Evolutionary conservation across 1,140 invertebrate species (phyloP).

Genomic region (Pogonognathellus flavescens): DNA sequence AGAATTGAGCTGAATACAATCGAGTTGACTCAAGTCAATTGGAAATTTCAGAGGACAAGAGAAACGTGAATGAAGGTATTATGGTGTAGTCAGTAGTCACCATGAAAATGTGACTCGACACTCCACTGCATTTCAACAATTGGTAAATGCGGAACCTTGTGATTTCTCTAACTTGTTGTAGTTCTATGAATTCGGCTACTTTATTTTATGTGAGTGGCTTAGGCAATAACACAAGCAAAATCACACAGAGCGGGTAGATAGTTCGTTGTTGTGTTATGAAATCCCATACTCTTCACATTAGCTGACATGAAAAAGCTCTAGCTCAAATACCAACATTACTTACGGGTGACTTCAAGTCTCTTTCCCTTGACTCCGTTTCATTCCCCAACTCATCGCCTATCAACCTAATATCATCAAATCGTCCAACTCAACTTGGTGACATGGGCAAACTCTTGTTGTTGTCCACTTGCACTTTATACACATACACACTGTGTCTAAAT

Average conservation of each 20-base stretch:
- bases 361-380: slow-evolving; percentile 1
- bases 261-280: too few relatives aligned
- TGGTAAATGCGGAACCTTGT: slow-evolving; percentile 27
- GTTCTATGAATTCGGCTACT: neutral
- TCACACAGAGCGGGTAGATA: neutral
- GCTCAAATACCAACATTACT: slow-evolving; percentile 30
- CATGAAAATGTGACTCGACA: slow-evolving; percentile 29
- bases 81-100: neutral
- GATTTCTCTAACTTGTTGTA: slow-evolving; percentile 30
- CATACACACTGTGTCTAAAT: too few relatives aligned
- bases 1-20: slow-evolving; percentile 35
- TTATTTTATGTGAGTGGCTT: neutral
- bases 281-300: neutral
- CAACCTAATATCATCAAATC: neutral
- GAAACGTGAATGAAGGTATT: slow-evolving; percentile 5
- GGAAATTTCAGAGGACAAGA: slow-evolving; percentile 44
- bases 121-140: slow-evolving; percentile 29
- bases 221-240: neutral
- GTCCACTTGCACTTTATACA: too few relatives aligned
- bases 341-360: slow-evolving; percentile 39
- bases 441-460: too few relatives aligned
- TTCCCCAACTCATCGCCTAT: slow-evolving; percentile 7
- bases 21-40: slow-evolving; percentile 36
- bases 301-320: slow-evolving; percentile 14
- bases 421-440: too few relatives aligned